phyloP scores from a whole-genome alignment of 2,888 invertebrate species.

The Steromphala cineraria region DNA sequence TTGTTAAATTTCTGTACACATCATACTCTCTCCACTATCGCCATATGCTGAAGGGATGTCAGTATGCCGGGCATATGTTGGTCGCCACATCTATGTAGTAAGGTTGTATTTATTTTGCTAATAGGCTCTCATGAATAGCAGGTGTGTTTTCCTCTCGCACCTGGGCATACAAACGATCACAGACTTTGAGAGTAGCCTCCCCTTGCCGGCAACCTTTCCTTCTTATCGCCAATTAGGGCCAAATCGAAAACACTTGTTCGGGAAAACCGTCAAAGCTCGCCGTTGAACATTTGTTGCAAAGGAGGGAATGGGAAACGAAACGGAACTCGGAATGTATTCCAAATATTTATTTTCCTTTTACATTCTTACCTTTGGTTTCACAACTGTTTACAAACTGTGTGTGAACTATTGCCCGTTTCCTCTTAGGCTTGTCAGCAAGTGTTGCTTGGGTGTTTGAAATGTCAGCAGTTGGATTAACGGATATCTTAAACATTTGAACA shows the following conservation, averaged over 20 bases:
- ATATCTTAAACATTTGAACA: too few species aligned
- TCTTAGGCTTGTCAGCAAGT: too few species aligned
- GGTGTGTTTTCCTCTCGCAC: background rate
- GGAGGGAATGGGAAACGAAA: background rate
- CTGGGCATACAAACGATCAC: background rate
- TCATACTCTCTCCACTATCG: background rate
- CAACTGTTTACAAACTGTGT: background rate
- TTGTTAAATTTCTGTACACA: background rate
- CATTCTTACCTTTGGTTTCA: background rate
- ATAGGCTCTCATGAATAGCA: background rate
- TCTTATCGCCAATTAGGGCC: background rate
- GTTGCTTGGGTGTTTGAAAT: too few species aligned
- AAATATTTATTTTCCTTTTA: conserved; percentile 5
- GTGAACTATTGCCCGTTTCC: too few species aligned
- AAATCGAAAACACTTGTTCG: conserved; percentile 5
- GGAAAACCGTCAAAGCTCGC: background rate
- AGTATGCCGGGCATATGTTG: background rate
- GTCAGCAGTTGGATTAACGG: too few species aligned
- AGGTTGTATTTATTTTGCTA: conserved; percentile 6
- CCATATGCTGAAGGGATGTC: background rate
- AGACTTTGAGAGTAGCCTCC: background rate
- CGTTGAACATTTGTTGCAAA: background rate
- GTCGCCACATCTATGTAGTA: background rate
- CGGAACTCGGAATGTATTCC: background rate
- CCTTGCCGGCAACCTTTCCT: background rate